Evolutionary conservation across 2,888 invertebrate genomes (phyloP), one percentile per base, ranked within the genome.

Genomic region (Synanthedon andrenaeformis): DNA sequence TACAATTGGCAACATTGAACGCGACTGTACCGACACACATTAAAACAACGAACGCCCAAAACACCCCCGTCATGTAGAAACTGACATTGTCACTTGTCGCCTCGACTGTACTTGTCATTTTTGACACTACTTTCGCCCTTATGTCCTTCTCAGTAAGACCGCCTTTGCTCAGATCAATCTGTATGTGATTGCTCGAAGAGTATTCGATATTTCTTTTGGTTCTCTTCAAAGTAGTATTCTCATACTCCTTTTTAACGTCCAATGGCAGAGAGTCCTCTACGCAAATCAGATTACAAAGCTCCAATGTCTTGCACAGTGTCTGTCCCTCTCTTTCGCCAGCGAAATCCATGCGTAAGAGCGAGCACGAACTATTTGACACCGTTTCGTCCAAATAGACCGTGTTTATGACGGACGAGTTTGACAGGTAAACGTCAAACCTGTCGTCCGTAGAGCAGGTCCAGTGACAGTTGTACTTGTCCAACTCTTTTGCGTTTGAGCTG

Each of bases 1-100:
- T 92, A 51, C 94, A 95, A 66, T 96, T 94, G 41, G 92, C 91
- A 0, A 97, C 96, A 72, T 95, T 95, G 69, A 93, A 95, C 3
- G 93, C 92, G 55, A 95, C 92, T 2, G 91, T 93, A 35, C 94
- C 94, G 1, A 93, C 59, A 49, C 92, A 92, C 88, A 94, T 91
- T 19, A 94, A 74, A 1, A 92, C 59, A 0, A 94, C 91, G 62
- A 94, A 95, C 3, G 89, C 82, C 94, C 94, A 94, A 73, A 95
- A 95, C 0, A 90, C 88, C 0, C 79, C 64, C 0, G 91, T 90
- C 56, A 78, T 78, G 63, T 93, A 93, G 14, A 93, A 74, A 58
- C 62, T 76, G 28, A 62, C 62, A 6, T 19, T 49, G 12, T 17
- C 45, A 14, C 42, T 53, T 48, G 52, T 51, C 2, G 59, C 56